phyloP scores from a whole-genome alignment of 1,140 invertebrate species.

The Eulimnadia texana region DNA sequence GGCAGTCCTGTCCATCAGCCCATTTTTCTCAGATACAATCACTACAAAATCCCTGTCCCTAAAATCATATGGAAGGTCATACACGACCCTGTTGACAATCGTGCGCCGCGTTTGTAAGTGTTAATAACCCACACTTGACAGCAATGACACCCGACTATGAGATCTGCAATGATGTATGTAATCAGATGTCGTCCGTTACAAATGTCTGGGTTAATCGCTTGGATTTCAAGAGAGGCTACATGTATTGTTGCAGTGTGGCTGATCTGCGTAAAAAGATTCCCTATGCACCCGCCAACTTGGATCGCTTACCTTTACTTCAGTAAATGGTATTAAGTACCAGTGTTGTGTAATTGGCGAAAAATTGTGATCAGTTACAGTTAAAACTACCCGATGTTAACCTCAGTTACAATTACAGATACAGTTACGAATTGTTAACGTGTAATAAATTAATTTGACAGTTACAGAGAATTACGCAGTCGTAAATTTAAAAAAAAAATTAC shows the following conservation, averaged over 20 bases:
- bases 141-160: not conserved
- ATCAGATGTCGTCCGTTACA: constrained; percentile 11
- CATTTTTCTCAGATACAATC: not conserved
- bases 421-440: too few species aligned
- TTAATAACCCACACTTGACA: constrained; percentile 14
- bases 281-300: not conserved
- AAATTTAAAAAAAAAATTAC: too few species aligned
- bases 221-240: constrained; percentile 12
- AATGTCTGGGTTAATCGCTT: constrained; percentile 2
- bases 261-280: not conserved
- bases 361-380: not conserved
- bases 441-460: too few species aligned
- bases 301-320: not conserved
- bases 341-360: not conserved
- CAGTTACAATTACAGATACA: too few species aligned
- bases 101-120: constrained; percentile 5
- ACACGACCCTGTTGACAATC: constrained; percentile 2
- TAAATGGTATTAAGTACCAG: not conserved
- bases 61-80: constrained; percentile 13
- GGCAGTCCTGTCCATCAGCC: not conserved
- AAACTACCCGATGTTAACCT: not conserved
- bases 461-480: too few species aligned
- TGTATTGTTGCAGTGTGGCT: constrained; percentile 11
- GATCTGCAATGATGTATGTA: constrained; percentile 11
- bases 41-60: not conserved